Percentiles rank a stretch among this genome's conserved stretches.
Conservation (phyloP, 2,888 invertebrate species). For the Psylliodes chrysocephalus region DNA sequence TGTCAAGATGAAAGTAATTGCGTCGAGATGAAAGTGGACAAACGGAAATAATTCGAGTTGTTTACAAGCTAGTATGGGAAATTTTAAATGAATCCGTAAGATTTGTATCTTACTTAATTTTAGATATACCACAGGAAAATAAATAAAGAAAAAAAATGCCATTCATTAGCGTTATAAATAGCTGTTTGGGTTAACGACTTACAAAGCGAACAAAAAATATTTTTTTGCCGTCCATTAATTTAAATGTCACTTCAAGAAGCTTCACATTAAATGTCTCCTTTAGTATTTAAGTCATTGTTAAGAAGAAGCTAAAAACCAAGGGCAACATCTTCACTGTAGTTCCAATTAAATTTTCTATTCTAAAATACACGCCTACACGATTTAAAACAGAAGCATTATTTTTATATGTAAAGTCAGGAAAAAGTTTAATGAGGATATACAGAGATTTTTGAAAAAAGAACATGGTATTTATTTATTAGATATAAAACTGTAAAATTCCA, state of each 20-base stretch:
- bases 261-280: conserved; percentile 7
- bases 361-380: too few relatives aligned
- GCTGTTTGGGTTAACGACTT: conserved; percentile 49
- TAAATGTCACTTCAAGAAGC: conserved; percentile 28
- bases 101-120: conserved; percentile 41
- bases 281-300: background rate
- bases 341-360: too few relatives aligned
- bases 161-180: conserved; percentile 52
- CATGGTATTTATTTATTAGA: too few relatives aligned
- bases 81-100: conserved; percentile 19
- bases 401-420: too few relatives aligned
- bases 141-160: conserved; percentile 47
- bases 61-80: conserved; percentile 18
- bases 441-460: too few relatives aligned
- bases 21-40: conserved; percentile 2
- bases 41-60: conserved; percentile 12
- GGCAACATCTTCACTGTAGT: too few relatives aligned
- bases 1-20: conserved; percentile 3
- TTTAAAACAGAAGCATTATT: too few relatives aligned
- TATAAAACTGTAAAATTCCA: too few relatives aligned
- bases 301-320: too few relatives aligned
- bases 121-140: conserved; percentile 44
- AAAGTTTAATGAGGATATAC: too few relatives aligned
- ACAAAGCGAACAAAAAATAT: conserved; percentile 38
- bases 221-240: conserved; percentile 39